Evolutionary conservation across 2,888 invertebrate species (phyloP).

Genomic region (Phyllotreta striolata): DNA sequence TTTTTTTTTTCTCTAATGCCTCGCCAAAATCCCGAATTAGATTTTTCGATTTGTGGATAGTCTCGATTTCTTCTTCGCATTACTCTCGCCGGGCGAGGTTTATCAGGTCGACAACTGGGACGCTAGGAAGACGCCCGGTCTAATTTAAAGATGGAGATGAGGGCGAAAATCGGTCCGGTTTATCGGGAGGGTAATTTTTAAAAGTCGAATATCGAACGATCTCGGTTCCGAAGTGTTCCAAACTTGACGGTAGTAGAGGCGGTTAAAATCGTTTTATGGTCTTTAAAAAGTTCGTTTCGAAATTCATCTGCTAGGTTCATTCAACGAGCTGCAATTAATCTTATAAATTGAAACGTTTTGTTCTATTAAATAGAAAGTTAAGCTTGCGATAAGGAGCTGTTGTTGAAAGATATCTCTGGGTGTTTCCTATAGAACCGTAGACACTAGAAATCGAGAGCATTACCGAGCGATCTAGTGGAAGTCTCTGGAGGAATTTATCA

Average conservation of each 20-base stretch:
- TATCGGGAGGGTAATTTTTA: slow-evolving; percentile 36
- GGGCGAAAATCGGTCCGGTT: slow-evolving; percentile 37
- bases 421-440: no score
- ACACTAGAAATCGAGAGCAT: slow-evolving; percentile 7
- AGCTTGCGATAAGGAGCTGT: no score
- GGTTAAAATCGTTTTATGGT: neutral
- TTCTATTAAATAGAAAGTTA: no score
- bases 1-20: no score
- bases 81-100: slow-evolving; percentile 17
- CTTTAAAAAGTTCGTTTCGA: no score
- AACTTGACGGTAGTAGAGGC: neutral
- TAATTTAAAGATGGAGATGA: slow-evolving; percentile 41
- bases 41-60: no score
- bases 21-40: neutral
- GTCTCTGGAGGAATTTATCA: slow-evolving; percentile 32
- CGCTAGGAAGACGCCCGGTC: slow-evolving; percentile 32
- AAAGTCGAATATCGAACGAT: slow-evolving; percentile 35
- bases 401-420: no score
- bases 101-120: slow-evolving; percentile 25
- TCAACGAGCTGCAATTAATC: no score
- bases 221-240: slow-evolving; percentile 1
- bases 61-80: slow-evolving; percentile 22
- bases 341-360: no score
- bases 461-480: slow-evolving; percentile 28
- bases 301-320: no score